Conservation (phyloP, 2,888 invertebrate species). For the Hemaris fuciformis region DNA sequence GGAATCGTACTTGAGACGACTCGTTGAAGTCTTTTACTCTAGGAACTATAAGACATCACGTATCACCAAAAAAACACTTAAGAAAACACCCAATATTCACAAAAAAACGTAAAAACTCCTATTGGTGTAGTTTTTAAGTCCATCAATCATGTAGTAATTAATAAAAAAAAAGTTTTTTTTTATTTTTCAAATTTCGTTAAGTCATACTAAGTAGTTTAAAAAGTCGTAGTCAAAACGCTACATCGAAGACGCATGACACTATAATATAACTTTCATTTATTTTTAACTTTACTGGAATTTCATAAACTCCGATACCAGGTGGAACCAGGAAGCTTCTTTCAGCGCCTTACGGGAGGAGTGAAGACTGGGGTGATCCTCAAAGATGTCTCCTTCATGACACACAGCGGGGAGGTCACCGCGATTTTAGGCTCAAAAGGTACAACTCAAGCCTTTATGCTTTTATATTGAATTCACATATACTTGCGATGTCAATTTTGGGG, state of each 20-base stretch:
- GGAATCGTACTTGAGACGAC: slow-evolving; percentile 12
- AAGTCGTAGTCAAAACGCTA: not conserved
- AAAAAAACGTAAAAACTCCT: not conserved
- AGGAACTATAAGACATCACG: not conserved
- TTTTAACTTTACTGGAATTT: not conserved
- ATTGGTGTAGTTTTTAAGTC: too few species aligned
- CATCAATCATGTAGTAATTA: too few species aligned
- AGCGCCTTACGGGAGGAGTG: slow-evolving; percentile 87
- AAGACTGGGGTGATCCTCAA: slow-evolving; percentile 94
- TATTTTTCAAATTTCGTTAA: too few species aligned
- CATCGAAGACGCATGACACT: not conserved
- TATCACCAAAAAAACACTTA: not conserved
- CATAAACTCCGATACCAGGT: slow-evolving; percentile 74
- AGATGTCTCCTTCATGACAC: slow-evolving; percentile 94
- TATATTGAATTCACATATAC: too few species aligned
- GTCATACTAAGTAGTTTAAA: not conserved
- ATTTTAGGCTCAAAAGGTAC: slow-evolving; percentile 95
- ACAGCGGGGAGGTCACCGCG: slow-evolving; percentile 96
- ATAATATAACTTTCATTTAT: not conserved
- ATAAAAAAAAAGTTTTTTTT: too few species aligned
- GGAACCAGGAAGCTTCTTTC: slow-evolving; percentile 89
- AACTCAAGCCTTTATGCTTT: too few species aligned
- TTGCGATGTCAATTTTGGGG: too few species aligned
- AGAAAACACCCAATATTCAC: not conserved
- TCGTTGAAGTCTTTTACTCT: slow-evolving; percentile 63